phyloP scores from a whole-genome alignment of 1,140 invertebrate species.

The Heliconius eleuchia region DNA sequence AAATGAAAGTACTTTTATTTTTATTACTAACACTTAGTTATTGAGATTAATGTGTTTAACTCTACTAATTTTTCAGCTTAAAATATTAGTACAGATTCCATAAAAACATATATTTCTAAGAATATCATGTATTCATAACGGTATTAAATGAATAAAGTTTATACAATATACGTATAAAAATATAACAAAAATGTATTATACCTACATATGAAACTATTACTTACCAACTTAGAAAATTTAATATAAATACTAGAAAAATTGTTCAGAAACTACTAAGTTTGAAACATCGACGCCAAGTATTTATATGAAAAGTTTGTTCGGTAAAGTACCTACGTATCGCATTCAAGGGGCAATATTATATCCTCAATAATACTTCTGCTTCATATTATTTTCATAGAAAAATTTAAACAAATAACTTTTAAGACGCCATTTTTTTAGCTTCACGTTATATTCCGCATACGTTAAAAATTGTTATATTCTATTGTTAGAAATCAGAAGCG shows the following conservation, averaged over 20 bases:
- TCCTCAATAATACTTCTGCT: neutral
- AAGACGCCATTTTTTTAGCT: neutral
- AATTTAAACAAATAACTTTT: neutral
- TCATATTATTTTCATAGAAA: neutral
- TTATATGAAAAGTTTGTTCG: slow-evolving; percentile 8
- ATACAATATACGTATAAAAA: neutral
- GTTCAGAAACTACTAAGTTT: neutral
- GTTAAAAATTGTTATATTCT: too few relatives aligned
- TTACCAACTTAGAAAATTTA: slow-evolving; percentile 8
- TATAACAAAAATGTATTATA: neutral
- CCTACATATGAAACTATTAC: neutral
- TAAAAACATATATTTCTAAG: too few relatives aligned
- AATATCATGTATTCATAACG: too few relatives aligned
- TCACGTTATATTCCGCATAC: too few relatives aligned
- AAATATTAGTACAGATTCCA: too few relatives aligned
- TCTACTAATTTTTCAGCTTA: too few relatives aligned
- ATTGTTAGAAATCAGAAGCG: too few relatives aligned
- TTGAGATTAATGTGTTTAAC: too few relatives aligned
- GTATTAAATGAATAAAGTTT: neutral
- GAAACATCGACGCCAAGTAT: slow-evolving; percentile 11
- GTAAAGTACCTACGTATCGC: slow-evolving; percentile 7
- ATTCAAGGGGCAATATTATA: neutral
- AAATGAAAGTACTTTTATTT: too few relatives aligned
- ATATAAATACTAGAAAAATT: neutral
- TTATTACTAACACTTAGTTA: too few relatives aligned